phyloP scores from a whole-genome alignment of 1,140 invertebrate species.

The Heterodera schachtii region DNA sequence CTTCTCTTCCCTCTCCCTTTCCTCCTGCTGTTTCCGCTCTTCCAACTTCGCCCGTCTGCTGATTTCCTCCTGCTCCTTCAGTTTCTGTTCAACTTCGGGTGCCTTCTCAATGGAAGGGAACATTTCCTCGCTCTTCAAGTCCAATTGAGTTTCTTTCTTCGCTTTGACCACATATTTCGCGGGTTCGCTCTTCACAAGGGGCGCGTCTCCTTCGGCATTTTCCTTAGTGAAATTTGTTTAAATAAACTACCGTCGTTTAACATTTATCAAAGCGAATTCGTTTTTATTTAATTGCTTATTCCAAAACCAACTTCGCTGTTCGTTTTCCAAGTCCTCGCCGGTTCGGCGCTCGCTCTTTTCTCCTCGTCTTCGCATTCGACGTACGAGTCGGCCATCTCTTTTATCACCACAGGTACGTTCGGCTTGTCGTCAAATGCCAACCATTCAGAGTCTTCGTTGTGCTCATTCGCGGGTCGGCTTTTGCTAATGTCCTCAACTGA shows the following conservation, averaged over 20 bases:
- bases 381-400: constrained; percentile 35
- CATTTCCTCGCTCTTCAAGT: constrained; percentile 35
- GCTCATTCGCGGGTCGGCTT: constrained; percentile 1
- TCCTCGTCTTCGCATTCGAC: constrained; percentile 39
- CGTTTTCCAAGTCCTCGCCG: constrained; percentile 36
- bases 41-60: constrained; percentile 18
- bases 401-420: constrained; percentile 24
- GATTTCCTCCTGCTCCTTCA: constrained; percentile 24
- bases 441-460: constrained; percentile 42
- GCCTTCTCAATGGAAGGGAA: constrained; percentile 39
- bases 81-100: constrained; percentile 32
- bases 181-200: background rate
- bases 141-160: constrained; percentile 25
- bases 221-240: background rate
- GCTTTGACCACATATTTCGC: constrained; percentile 21
- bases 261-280: too few relatives aligned
- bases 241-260: too few relatives aligned
- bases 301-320: constrained; percentile 11
- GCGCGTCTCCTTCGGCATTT: background rate
- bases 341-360: constrained; percentile 32
- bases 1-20: constrained; percentile 17
- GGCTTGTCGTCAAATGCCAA: constrained; percentile 34
- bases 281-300: background rate
- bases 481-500: constrained; percentile 6
- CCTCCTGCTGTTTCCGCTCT: constrained; percentile 37